These are phyloP conservation scores for Petrocephalus microphthalmus DNA, from an alignment of 2,113 vertebrate genomes.

Conservation along the genomic window DNA sequence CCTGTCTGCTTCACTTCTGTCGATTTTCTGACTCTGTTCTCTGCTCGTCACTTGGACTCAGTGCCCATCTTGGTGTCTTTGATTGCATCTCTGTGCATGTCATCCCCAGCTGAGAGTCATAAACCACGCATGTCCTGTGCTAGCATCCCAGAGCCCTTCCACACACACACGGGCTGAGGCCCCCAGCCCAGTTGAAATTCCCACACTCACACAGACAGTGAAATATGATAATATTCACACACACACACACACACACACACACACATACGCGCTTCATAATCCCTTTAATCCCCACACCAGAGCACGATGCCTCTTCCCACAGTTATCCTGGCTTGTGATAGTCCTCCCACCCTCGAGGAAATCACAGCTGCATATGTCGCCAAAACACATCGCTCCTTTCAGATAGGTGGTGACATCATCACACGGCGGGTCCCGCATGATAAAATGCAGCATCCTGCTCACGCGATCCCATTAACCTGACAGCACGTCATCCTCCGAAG, in stretches of 20 bases:
- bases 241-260: not conserved
- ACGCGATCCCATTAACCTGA: not conserved
- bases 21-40: not conserved
- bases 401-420: not conserved
- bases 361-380: not conserved
- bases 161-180: not conserved
- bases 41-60: not conserved
- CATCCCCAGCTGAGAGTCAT: not conserved
- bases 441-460: not conserved
- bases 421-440: not conserved
- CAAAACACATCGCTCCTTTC: not conserved
- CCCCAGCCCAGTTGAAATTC: not conserved
- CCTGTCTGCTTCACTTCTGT: not conserved
- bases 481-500: not conserved
- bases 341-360: not conserved
- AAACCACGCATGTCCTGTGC: not conserved
- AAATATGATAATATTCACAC: not conserved
- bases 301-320: not conserved
- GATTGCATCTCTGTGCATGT: not conserved
- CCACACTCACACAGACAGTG: not conserved
- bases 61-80: not conserved
- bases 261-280: not conserved
- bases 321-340: not conserved
- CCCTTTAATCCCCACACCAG: not conserved
- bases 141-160: not conserved